Conservation (phyloP, 2,113 vertebrate species). For the Misgurnus mizolepis region DNA sequence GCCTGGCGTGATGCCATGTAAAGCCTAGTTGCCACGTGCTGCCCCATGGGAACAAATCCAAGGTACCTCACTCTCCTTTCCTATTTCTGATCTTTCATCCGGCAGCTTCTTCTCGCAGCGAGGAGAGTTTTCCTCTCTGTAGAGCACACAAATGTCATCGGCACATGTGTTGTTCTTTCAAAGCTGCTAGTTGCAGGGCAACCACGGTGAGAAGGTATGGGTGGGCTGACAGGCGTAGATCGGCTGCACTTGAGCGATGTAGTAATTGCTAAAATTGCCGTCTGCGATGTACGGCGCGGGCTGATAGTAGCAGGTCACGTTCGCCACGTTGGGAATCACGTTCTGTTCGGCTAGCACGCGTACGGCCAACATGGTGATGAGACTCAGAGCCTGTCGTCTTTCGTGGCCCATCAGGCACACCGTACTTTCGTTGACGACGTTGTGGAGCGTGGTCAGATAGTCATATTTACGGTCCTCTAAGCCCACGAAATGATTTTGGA, state of each 20-base stretch:
- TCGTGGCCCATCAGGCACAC: conserved; percentile 99
- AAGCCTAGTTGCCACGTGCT: conserved; percentile 2
- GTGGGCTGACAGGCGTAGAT: conserved; percentile 85
- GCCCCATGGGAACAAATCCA: conserved; percentile 37
- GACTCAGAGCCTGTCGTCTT: conserved; percentile 91
- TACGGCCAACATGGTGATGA: conserved; percentile 93
- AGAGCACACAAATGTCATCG: conserved; percentile 3
- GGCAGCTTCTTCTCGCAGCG: not conserved
- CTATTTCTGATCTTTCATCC: not conserved
- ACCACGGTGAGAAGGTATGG: conserved; percentile 86
- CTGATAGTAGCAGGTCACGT: conserved; percentile 99
- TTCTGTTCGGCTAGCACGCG: conserved; percentile 93
- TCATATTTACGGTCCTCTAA: conserved; percentile 97
- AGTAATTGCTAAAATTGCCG: conserved; percentile 98
- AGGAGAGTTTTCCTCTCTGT: conserved; percentile 11
- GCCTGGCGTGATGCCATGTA: conserved; percentile 10
- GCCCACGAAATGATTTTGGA: conserved; percentile 98
- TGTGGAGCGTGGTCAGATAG: conserved; percentile 92
- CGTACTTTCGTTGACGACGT: conserved; percentile 96
- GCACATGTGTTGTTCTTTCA: not conserved
- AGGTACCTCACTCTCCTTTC: conserved; percentile 21
- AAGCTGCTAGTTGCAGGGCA: conserved; percentile 88
- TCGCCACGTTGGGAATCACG: conserved; percentile 92
- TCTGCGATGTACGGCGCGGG: conserved; percentile 94
- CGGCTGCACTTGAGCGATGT: conserved; percentile 93